phyloP scores from a whole-genome alignment of 2,888 invertebrate genomes.

The Tromatobia lineatoria region DNA sequence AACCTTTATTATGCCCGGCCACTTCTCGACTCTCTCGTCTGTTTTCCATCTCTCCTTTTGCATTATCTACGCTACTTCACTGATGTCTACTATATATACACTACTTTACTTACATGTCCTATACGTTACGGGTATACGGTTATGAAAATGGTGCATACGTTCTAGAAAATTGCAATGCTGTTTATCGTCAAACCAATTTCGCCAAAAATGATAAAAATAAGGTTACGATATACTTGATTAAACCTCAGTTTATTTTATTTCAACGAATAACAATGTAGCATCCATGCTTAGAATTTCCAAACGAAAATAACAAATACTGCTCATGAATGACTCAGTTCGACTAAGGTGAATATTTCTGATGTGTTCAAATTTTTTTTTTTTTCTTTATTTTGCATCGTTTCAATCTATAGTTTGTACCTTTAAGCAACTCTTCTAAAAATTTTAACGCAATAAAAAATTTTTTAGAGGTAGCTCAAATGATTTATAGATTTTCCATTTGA shows the following conservation, averaged over 20 bases:
- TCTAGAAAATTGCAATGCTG: slow-evolving; percentile 52
- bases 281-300: not conserved
- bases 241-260: not conserved
- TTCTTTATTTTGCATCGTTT: too few species aligned
- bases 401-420: too few species aligned
- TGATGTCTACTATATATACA: slow-evolving; percentile 8
- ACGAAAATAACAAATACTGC: not conserved
- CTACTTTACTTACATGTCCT: not conserved
- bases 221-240: not conserved
- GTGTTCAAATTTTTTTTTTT: not conserved
- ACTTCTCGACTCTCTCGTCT: slow-evolving; percentile 51
- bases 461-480: too few species aligned
- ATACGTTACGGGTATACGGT: slow-evolving; percentile 10
- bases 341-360: not conserved
- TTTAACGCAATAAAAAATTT: too few species aligned
- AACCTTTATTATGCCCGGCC: slow-evolving; percentile 58
- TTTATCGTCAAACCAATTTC: slow-evolving; percentile 7
- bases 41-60: slow-evolving; percentile 20
- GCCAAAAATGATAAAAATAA: slow-evolving; percentile 53
- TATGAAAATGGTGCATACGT: not conserved
- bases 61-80: slow-evolving; percentile 53
- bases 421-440: too few species aligned
- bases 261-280: not conserved
- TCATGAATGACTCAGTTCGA: not conserved
- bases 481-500: too few species aligned